Evolutionary conservation across 2,113 vertebrate species (phyloP), one percentile per base, ranked within the genome.

Genomic region (Pimephales promelas): DNA sequence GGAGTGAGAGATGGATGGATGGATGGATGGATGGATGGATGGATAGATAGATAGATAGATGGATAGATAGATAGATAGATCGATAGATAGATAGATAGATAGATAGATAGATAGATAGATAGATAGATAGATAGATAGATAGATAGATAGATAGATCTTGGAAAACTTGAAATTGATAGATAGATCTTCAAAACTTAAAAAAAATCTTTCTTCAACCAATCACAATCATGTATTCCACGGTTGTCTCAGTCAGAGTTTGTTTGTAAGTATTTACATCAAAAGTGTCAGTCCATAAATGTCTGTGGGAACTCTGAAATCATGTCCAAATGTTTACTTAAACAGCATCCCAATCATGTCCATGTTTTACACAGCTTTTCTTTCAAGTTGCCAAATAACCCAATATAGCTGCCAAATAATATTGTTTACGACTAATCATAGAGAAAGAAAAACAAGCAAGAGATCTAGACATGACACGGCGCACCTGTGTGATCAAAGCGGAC

Each of bases 381-480:
- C 20, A 70, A 14, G 40, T 45, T 71, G 20, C 40, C 68, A 45
- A 72, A 24, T 45, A 72, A 26, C 36, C 4, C 34, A 22, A 20
- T 72, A 72, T 72, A 72, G 68, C 22, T 45, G 68, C 40, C 68
- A 72, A 72, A 72, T 72, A 45, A 24, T 72, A 26, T 72, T 45
- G 40, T 45, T 72, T 72, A 72, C n/a, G 13, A 24, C 22, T 24
- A 24, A 6, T 26, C 36, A 3, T 26, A 72, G 40, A 47, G 40
- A 72, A 45, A 1, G 11, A 24, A 74, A 52, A 74, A 74, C 45
- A 74, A 74, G 72, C 72, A 20, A 52, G 45, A 52, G 24, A 74
- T 52, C 72, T 20, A 52, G 72, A 31, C 47, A 28, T 52, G 31
- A 52, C 16, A 52, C 8, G 18, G 24, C 61, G 77, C 59, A 64